phyloP scores from a whole-genome alignment of 2,888 invertebrate genomes.

The Athalia circularis region DNA sequence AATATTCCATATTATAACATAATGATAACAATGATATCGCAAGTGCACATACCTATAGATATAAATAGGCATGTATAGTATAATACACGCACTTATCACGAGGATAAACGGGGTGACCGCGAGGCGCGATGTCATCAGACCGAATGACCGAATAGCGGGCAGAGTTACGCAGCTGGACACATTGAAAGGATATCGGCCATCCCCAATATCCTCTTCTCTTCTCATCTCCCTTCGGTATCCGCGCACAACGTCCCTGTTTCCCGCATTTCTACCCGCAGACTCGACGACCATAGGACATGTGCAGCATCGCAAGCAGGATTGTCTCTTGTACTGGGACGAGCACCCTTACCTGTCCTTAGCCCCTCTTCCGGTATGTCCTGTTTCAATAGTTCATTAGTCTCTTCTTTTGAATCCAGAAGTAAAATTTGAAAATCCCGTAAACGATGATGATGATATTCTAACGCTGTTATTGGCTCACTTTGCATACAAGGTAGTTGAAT shows the following conservation, averaged over 20 bases:
- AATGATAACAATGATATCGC: too few relatives aligned
- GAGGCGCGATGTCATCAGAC: conserved; percentile 34
- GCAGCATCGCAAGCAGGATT: conserved; percentile 35
- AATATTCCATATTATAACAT: too few relatives aligned
- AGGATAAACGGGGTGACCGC: conserved; percentile 5
- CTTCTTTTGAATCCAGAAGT: neutral
- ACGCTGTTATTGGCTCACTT: neutral
- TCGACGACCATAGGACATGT: conserved; percentile 33
- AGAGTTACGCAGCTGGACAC: conserved; percentile 39
- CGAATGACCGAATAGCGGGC: conserved; percentile 24
- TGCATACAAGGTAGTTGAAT: neutral
- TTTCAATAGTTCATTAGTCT: neutral
- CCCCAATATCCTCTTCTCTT: conserved; percentile 31
- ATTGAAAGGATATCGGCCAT: conserved; percentile 47
- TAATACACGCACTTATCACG: conserved; percentile 8
- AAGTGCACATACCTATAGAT: neutral
- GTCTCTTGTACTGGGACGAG: conserved; percentile 13
- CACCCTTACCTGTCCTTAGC: neutral
- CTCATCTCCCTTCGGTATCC: conserved; percentile 8
- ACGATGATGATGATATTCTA: neutral
- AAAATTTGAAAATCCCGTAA: neutral
- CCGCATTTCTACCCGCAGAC: conserved; percentile 35
- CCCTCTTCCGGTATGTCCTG: neutral
- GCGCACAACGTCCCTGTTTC: conserved; percentile 24
- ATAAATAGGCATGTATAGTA: neutral